These are phyloP conservation scores for Apogon hyalosoma DNA, from an alignment of 2,797 vertebrate species.

Conservation along the genomic window DNA sequence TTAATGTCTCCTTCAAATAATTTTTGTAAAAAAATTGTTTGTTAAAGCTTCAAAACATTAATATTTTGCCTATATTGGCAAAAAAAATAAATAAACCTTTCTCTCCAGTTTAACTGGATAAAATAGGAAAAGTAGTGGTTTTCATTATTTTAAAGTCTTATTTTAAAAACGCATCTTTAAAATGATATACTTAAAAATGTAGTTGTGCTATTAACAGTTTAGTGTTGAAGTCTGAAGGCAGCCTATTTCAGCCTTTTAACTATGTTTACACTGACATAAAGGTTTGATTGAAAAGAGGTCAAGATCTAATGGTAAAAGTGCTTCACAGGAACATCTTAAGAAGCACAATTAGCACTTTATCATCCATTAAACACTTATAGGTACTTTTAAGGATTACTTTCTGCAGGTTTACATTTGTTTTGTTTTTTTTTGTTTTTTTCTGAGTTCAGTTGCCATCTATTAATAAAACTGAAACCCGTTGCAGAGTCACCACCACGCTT, in stretches of 20 bases:
- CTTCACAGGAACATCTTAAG: conserved; percentile 32
- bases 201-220: not conserved
- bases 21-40: not conserved
- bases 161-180: too few relatives aligned
- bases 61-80: not conserved
- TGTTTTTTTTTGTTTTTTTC: conserved; percentile 87
- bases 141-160: too few relatives aligned
- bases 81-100: not conserved
- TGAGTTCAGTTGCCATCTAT: conserved; percentile 95
- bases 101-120: too few relatives aligned
- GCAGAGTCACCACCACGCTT: conserved; percentile 99
- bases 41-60: not conserved
- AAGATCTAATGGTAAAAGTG: conserved; percentile 30
- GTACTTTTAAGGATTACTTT: conserved; percentile 70
- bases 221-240: conserved; percentile 8
- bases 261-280: conserved; percentile 32
- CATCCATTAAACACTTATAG: conserved; percentile 41
- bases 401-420: conserved; percentile 82
- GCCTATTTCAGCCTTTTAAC: conserved; percentile 19
- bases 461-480: conserved; percentile 99
- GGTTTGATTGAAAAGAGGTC: conserved; percentile 24
- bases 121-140: too few relatives aligned
- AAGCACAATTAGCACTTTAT: conserved; percentile 48
- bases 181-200: too few relatives aligned
- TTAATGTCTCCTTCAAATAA: conserved; percentile 15